Evolutionary conservation across 1,140 invertebrate genomes (phyloP).

Genomic region (Agrypnia vestita): DNA sequence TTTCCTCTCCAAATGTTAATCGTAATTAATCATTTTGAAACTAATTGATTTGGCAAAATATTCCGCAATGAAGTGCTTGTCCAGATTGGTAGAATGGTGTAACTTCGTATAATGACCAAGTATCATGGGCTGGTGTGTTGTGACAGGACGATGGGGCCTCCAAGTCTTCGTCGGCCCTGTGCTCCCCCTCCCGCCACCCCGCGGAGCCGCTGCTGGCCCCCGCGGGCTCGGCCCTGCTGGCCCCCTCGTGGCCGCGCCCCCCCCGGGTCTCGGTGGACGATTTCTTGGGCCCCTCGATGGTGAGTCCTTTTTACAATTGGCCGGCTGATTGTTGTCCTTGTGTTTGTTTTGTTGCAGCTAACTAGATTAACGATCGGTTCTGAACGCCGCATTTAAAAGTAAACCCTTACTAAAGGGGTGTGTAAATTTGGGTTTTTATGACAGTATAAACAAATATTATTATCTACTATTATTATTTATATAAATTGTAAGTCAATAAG

Average conservation of each 20-base stretch:
- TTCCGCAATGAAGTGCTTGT: no score
- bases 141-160: constrained; percentile 19
- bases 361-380: neutral
- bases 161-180: constrained; percentile 16
- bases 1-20: no score
- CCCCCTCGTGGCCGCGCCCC: constrained; percentile 11
- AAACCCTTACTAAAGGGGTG: no score
- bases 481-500: no score
- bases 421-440: no score
- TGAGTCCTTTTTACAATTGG: constrained; percentile 39
- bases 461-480: no score
- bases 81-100: no score
- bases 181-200: constrained; percentile 16
- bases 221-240: constrained; percentile 7
- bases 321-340: constrained; percentile 19
- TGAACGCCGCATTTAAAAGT: no score
- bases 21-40: no score
- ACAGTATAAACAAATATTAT: no score
- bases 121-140: constrained; percentile 2
- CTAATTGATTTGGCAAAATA: no score
- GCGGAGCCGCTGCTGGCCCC: constrained; percentile 13
- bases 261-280: constrained; percentile 23
- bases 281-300: constrained; percentile 37
- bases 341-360: neutral
- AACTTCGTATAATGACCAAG: no score